Evolutionary conservation across 2,888 invertebrate genomes (phyloP), one percentile per base, ranked within the genome.

Genomic region (Caradrina clavipalpis): DNA sequence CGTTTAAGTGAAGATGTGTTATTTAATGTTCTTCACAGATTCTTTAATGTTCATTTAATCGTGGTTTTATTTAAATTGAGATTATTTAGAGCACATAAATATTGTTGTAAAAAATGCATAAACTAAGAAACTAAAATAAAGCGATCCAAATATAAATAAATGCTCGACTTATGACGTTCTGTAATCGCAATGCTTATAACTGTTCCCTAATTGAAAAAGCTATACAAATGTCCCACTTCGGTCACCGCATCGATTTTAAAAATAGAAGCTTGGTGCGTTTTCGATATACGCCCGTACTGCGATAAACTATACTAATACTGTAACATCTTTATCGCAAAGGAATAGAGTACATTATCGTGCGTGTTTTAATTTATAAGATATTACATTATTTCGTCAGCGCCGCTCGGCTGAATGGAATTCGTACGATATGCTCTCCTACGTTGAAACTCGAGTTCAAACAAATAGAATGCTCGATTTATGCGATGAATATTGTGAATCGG

Each of bases 171-270:
- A 74, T 35, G 66, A 71, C 64, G 53, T 69, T 79, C 7, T 58
- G 51, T 55, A 63, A 63, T 65, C 70, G 53, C 63, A 69, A 82
- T 73, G 79, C 70, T 76, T 84, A 80, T 91, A 90, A 91, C 88
- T 89, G 89, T 89, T 91, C 85, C 89, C 86, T 93, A 93, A 93
- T 93, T 93, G 92, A 92, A 91, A 91, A 91, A 89, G 89, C 92
- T 89, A 91, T 89, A 92, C 91, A 90, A 86, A 88, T 93, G 95
- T 92, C 92, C 95, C 92, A 95, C 93, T 95, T 94, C 90, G 94
- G 93, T 91, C 93, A 91, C 93, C 92, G 92, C 95, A 94, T 95
- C 92, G 94, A 94, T 95, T 95, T 94, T 95, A 95, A 95, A 95
- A 95, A 95, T 95, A 95, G 95, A 93, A 86, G 87, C 91, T 90